Evolutionary conservation across 2,888 invertebrate species (phyloP).

Genomic region (Dugesia japonica): DNA sequence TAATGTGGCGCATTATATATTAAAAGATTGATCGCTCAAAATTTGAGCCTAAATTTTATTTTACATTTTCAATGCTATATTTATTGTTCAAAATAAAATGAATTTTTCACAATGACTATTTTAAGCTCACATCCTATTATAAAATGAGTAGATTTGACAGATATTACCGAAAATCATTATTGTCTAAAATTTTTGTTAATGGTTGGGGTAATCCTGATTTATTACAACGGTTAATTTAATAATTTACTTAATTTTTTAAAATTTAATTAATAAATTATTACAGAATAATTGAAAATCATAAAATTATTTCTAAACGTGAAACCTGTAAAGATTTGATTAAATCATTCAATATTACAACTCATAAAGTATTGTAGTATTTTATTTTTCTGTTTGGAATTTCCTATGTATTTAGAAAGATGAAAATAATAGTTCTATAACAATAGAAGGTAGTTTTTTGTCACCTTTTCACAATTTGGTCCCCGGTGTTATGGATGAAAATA

Average conservation of each 20-base stretch:
- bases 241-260: too few species aligned
- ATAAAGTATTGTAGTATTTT: too few species aligned
- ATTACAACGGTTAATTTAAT: background rate
- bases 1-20: too few species aligned
- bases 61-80: too few species aligned
- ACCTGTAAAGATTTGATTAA: background rate
- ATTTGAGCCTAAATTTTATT: too few species aligned
- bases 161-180: background rate
- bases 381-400: background rate
- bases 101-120: too few species aligned
- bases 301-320: background rate
- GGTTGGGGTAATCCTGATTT: conserved; percentile 32
- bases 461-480: background rate
- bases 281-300: background rate
- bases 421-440: background rate
- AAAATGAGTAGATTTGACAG: conserved; percentile 4
- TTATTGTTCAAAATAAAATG: too few species aligned
- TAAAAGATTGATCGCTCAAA: too few species aligned
- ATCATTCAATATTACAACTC: background rate
- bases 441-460: conserved; percentile 15
- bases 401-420: background rate
- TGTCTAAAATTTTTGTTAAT: conserved; percentile 17
- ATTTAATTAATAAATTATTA: too few species aligned
- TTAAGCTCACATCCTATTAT: too few species aligned
- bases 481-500: background rate